A percentile compares a stretch with the other conserved stretches of the same genome.
These are phyloP conservation scores for Oreamnos americanus DNA, from an alignment of 2,113 vertebrate genomes.

Conservation along the genomic window DNA sequence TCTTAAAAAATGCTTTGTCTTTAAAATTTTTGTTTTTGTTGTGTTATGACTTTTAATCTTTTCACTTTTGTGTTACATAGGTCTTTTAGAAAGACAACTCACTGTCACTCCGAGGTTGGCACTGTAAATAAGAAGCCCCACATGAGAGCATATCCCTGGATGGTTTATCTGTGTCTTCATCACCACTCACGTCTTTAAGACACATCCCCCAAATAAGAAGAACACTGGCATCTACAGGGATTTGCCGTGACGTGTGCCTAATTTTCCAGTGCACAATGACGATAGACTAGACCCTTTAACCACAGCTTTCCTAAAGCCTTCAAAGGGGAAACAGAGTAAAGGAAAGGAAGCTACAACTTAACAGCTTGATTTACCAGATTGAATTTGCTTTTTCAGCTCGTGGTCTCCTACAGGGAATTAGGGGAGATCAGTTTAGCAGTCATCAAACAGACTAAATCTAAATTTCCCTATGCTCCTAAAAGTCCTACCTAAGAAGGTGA, in stretches of 20 bases:
- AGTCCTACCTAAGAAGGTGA: not conserved
- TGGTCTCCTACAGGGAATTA: not conserved
- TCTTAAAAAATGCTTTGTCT: not conserved
- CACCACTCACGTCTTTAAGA: not conserved
- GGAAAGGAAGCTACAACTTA: not conserved
- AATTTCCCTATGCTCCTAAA: not conserved
- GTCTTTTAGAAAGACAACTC: not conserved
- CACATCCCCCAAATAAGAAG: not conserved
- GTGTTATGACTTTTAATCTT: not conserved
- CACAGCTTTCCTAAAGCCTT: not conserved
- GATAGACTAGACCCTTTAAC: not conserved
- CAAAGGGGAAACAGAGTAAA: not conserved
- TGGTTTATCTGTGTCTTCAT: not conserved
- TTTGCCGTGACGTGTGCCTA: not conserved
- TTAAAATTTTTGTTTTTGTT: not conserved
- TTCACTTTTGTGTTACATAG: not conserved
- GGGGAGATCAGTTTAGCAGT: not conserved
- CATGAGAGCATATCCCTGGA: no score
- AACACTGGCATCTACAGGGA: not conserved
- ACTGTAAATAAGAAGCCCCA: not conserved
- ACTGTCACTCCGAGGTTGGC: not conserved
- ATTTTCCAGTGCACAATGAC: not conserved
- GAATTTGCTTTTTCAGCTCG: not conserved
- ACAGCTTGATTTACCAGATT: not conserved
- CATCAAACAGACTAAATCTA: not conserved